Percentiles rank a stretch among this genome's conserved stretches.
Conservation (phyloP, 2,888 invertebrate genomes). For the Galeruca laticollis region DNA sequence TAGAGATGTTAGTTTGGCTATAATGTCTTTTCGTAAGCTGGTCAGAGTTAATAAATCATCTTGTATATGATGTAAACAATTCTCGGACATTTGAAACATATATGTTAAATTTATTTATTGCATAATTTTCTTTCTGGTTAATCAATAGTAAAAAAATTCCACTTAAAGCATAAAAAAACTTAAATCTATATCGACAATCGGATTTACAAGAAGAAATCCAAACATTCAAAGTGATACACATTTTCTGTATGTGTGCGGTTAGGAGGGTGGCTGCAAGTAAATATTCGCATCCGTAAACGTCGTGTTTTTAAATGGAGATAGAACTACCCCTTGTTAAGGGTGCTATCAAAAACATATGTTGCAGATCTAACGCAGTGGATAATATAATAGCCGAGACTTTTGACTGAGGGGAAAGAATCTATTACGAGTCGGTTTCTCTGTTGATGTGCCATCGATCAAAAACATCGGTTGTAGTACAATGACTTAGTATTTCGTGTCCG, state of each 20-base stretch:
- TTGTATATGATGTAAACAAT: too few relatives aligned
- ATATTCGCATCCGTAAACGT: slow-evolving; percentile 47
- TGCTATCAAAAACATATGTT: slow-evolving; percentile 67
- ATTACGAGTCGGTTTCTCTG: slow-evolving; percentile 48
- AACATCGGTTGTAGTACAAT: slow-evolving; percentile 46
- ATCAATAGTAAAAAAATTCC: neutral
- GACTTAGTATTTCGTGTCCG: slow-evolving; percentile 45
- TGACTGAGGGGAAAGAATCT: slow-evolving; percentile 55
- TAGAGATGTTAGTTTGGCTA: too few relatives aligned
- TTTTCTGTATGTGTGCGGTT: slow-evolving; percentile 43
- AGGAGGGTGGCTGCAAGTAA: slow-evolving; percentile 42
- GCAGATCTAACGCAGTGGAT: slow-evolving; percentile 65
- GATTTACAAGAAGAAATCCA: slow-evolving; percentile 28
- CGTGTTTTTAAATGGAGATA: slow-evolving; percentile 53
- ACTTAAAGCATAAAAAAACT: neutral
- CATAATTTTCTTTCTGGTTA: neutral
- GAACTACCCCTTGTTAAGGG: slow-evolving; percentile 62
- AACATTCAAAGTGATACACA: slow-evolving; percentile 52
- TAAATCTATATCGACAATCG: slow-evolving; percentile 5
- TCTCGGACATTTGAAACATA: too few relatives aligned
- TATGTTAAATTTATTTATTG: neutral
- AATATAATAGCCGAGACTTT: slow-evolving; percentile 58
- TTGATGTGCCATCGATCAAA: slow-evolving; percentile 54
- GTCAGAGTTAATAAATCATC: too few relatives aligned
- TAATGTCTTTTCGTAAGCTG: too few relatives aligned